These are phyloP conservation scores for Erebia ligea DNA, from an alignment of 2,888 invertebrate species.

Conservation along the genomic window DNA sequence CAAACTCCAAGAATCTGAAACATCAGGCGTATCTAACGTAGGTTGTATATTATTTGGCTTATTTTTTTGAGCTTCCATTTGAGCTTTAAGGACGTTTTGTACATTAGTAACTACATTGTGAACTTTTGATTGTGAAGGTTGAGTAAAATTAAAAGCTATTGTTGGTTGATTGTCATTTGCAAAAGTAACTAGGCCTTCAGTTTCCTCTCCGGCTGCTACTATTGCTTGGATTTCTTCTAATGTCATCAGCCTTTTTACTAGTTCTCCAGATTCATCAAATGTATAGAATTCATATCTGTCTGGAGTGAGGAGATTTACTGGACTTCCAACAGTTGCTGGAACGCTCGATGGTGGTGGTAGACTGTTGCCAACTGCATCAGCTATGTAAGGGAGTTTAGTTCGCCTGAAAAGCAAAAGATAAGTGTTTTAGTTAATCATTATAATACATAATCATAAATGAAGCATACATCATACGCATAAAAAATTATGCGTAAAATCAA, in stretches of 20 bases:
- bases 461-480: too few species aligned
- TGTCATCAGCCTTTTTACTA: constrained; percentile 92
- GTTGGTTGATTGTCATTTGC: constrained; percentile 77
- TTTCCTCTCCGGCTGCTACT: constrained; percentile 91
- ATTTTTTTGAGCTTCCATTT: constrained; percentile 86
- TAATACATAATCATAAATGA: too few species aligned
- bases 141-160: constrained; percentile 74
- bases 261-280: constrained; percentile 91
- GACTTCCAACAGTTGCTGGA: constrained; percentile 88
- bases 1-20: constrained; percentile 90
- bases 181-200: constrained; percentile 81
- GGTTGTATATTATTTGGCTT: constrained; percentile 65
- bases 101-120: constrained; percentile 92
- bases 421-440: background rate
- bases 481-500: too few species aligned
- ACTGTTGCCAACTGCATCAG: constrained; percentile 87
- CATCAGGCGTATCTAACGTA: constrained; percentile 87
- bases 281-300: constrained; percentile 95
- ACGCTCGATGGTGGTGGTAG: constrained; percentile 84
- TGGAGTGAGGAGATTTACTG: constrained; percentile 90
- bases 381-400: constrained; percentile 81
- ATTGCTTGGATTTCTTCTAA: constrained; percentile 92
- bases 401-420: constrained; percentile 59
- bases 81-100: constrained; percentile 91
- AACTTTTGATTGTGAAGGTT: constrained; percentile 86